phyloP scores from a whole-genome alignment of 2,888 invertebrate genomes.

The Drosophila borborema region DNA sequence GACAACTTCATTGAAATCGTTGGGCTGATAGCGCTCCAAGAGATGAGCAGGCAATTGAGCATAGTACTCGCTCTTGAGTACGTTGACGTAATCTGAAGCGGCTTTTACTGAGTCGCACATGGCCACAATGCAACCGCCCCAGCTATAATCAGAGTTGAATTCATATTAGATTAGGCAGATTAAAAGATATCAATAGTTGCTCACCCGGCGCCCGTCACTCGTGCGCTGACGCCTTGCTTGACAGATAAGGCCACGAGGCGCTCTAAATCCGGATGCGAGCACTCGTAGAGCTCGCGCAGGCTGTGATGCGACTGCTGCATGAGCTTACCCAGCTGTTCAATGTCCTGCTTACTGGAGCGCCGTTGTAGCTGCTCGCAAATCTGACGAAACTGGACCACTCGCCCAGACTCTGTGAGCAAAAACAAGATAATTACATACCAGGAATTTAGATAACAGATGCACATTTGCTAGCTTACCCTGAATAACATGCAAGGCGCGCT shows the following conservation, averaged over 20 bases:
- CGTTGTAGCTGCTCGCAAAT: conserved; percentile 85
- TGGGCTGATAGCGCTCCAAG: conserved; percentile 85
- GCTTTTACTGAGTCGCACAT: conserved; percentile 86
- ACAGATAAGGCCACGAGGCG: conserved; percentile 91
- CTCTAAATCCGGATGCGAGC: conserved; percentile 96
- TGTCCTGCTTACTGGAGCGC: conserved; percentile 56
- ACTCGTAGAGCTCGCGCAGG: conserved; percentile 94
- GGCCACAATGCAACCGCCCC: conserved; percentile 99
- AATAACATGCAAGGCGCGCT: conserved; percentile 96
- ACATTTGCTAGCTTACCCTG: conserved; percentile 84
- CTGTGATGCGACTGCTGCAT: conserved; percentile 97
- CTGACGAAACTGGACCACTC: conserved; percentile 92
- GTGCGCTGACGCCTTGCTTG: conserved; percentile 91
- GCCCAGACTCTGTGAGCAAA: conserved; percentile 89
- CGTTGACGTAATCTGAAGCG: conserved; percentile 89
- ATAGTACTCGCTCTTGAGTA: conserved; percentile 90
- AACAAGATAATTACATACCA: neutral
- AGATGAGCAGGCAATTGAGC: conserved; percentile 85
- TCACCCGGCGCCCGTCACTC: conserved; percentile 97
- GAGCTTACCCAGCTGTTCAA: conserved; percentile 89
- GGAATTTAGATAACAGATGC: too few relatives aligned
- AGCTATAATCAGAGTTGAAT: conserved; percentile 86
- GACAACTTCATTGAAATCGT: conserved; percentile 86
- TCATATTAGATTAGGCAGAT: neutral
- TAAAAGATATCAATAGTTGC: conserved; percentile 12